Base-by-base conservation (phyloP, 2,888 invertebrate genomes). In the Ophion slaviceki region DNA sequence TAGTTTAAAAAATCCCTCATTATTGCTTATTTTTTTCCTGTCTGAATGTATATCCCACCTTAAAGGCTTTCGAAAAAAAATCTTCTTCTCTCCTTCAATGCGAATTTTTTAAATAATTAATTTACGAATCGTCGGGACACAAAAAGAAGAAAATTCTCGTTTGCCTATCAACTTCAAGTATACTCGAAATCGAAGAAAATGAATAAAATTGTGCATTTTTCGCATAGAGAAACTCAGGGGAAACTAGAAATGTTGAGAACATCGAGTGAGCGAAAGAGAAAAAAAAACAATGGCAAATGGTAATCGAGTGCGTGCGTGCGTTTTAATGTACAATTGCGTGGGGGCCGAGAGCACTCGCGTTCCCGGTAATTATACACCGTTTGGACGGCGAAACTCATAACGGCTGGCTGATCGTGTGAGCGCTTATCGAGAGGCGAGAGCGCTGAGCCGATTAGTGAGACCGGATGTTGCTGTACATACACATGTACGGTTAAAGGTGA, bases 281-380 rank as follows among this genome's bases (percentile, higher is more conserved):
- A 40, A 40, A 20, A 75, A 77, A 80, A 76, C 68, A 74, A 66
- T 20, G 53, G 53, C 17, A 71, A 72, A 66, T 74, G 72, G 77
- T 32, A 77, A 68, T 78, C 32, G 76, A 68, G 79, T 85, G 81
- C 59, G 61, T 68, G 74, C 40, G 53, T 71, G 53, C 53, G 53
- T 53, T 53, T 53, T 53, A 76, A 83, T 79, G 84, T 32, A 81
- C 76, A 81, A 80, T 64, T 80, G 80, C 57, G 85, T 83, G 45
- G 68, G 68, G 79, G 32, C 11, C 47, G 61, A 36, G 40, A 53
- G 80, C 47, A 76, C 64, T 80, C 61, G 59, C 45, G 45, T 64
- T 67, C 68, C n/a, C 64, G 53, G 78, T 78, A 87, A 87, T 87
- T 84, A 53, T 53, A 87, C 66, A 75, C 72, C 71, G 59, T 80